Percentiles rank a stretch among this genome's conserved stretches.
Conservation (phyloP, 2,888 invertebrate species). For the Tryphoninae sp. region DNA sequence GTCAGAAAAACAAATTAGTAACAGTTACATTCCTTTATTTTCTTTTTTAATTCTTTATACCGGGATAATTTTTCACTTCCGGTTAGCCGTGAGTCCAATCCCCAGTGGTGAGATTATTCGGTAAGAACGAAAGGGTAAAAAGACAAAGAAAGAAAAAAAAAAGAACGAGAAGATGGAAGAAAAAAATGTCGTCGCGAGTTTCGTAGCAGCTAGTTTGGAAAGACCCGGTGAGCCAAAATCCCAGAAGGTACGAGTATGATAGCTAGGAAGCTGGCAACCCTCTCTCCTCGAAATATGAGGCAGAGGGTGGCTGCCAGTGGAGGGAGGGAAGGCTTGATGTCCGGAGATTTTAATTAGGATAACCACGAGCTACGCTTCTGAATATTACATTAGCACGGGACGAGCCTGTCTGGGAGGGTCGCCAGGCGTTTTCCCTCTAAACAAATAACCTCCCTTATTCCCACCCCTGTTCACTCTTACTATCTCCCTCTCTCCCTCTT, state of each 20-base stretch:
- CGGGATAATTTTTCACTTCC: not conserved
- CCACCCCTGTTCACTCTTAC: conserved; percentile 2
- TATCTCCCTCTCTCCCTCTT: not conserved
- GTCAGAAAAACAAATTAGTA: not conserved
- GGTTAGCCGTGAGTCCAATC: not conserved
- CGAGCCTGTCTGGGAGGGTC: conserved; percentile 43
- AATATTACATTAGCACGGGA: conserved; percentile 71
- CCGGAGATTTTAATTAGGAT: conserved; percentile 75
- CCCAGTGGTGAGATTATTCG: not conserved
- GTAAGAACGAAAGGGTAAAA: not conserved
- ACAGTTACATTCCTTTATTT: not conserved
- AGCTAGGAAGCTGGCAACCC: conserved; percentile 34
- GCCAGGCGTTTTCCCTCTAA: conserved; percentile 59
- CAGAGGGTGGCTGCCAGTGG: conserved; percentile 5
- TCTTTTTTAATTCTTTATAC: not conserved
- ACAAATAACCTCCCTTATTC: conserved; percentile 60
- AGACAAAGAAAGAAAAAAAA: not conserved
- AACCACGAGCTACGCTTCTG: conserved; percentile 68
- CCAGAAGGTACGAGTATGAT: conserved; percentile 32
- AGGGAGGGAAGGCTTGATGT: conserved; percentile 57
- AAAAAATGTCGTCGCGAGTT: conserved; percentile 8
- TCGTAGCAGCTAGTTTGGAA: conserved; percentile 17
- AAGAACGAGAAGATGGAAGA: conserved; percentile 6
- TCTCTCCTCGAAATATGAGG: conserved; percentile 41
- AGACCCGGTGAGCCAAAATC: conserved; percentile 31